Conservation (phyloP, 2,113 vertebrate species). For the Antigone vipio region DNA sequence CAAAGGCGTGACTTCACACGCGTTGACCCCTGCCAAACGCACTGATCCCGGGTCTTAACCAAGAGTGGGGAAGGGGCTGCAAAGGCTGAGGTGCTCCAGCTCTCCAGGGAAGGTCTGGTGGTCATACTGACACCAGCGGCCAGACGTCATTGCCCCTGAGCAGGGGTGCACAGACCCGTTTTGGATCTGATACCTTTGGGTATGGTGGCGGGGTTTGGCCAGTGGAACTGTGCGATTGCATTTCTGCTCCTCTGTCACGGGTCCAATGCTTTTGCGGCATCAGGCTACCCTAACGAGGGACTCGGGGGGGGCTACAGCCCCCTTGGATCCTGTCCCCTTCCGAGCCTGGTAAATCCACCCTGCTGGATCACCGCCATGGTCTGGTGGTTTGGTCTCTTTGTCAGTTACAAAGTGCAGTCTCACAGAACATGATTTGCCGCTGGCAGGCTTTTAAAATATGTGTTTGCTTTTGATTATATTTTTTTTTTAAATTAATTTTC, state of each 20-base stretch:
- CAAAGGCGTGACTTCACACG: fast-evolving
- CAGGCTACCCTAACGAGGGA: background rate
- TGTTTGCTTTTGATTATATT: conserved; percentile 67
- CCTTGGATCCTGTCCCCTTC: background rate
- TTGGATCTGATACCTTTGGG: background rate
- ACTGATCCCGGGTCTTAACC: background rate
- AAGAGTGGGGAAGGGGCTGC: background rate
- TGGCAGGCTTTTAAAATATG: conserved; percentile 52
- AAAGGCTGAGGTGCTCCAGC: background rate
- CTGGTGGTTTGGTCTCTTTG: conserved; percentile 41
- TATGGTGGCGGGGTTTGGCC: background rate
- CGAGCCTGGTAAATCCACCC: background rate
- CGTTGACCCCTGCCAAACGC: background rate
- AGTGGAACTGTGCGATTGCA: fast-evolving
- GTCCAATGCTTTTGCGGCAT: background rate
- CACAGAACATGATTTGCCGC: conserved; percentile 52
- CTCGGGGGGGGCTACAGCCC: background rate
- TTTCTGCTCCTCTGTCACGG: background rate
- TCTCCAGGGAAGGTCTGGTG: background rate
- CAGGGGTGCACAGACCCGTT: background rate
- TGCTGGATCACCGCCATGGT: background rate
- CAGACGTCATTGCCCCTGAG: background rate
- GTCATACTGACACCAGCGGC: background rate
- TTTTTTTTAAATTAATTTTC: conserved; percentile 58
- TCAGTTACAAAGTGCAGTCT: conserved; percentile 56